These are phyloP conservation scores for Mustelus asterias DNA, from an alignment of 2,113 vertebrate genomes.

Conservation along the genomic window DNA sequence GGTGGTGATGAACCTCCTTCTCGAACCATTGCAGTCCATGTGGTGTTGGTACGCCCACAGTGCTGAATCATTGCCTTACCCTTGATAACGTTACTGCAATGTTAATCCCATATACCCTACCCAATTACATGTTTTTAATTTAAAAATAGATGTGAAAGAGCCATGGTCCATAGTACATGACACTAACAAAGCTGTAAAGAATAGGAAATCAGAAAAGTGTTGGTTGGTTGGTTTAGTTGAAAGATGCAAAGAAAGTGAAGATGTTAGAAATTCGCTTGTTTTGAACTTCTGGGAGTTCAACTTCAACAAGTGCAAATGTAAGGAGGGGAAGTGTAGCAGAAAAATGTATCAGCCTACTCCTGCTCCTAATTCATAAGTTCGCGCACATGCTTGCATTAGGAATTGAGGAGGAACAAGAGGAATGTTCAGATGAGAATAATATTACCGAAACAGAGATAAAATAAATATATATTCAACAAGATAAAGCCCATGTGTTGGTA, in stretches of 20 bases:
- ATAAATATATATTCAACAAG: neutral
- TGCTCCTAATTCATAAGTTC: no score
- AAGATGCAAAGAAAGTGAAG: neutral
- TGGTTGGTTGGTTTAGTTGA: neutral
- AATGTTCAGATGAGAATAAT: neutral
- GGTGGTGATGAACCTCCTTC: no score
- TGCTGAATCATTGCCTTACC: no score
- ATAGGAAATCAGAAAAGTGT: neutral
- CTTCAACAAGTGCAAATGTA: neutral
- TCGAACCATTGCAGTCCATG: no score
- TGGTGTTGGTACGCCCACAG: no score
- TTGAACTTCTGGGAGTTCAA: neutral
- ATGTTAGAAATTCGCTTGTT: neutral
- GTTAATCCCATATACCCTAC: neutral
- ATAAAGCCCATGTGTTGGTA: neutral
- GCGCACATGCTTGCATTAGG: neutral
- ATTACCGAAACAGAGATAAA: neutral
- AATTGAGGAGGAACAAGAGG: neutral
- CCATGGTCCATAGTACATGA: neutral
- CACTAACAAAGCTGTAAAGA: constrained; percentile 4
- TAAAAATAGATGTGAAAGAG: neutral
- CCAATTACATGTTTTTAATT: neutral
- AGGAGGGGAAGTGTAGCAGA: neutral
- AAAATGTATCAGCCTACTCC: neutral
- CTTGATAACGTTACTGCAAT: no score